Base-by-base conservation (phyloP, 2,113 vertebrate genomes). In the Agelaius tricolor region DNA sequence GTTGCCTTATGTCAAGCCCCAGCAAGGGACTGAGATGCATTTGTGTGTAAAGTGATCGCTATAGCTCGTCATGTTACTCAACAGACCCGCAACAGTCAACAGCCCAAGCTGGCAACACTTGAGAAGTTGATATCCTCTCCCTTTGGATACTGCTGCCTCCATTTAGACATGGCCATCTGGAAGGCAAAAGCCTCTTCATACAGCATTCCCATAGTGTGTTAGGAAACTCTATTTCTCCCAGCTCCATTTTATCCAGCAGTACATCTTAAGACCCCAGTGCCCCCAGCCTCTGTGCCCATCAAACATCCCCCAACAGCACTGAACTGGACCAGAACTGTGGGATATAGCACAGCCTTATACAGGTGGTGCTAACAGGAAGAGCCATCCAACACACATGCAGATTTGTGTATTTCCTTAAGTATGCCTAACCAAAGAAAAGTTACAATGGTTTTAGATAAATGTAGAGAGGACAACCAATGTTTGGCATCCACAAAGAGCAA, bases 301-400 rank as follows among this genome's bases (percentile, higher is more conserved):
- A 86, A 51, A 33, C 17, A 13, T 8, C 3, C 17, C 12, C 37
- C 16, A n/a, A 3, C 0, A 67, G 23, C 15, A 62, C 23, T 0
- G 0, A 62, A 54, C 39, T 62, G 46, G 21, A 17, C 62, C 51
- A 63, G 24, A 82, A 27, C 3, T 2, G 3, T 30, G 20, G 47
- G 63, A 44, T 67, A 24, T 1, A 33, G 10, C 43, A 31, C 4
- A 4, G 37, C 19, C 43, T 67, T 55, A 21, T 3, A 33, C 13
- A 85, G 44, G 43, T 11, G 12, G 30, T 27, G 13, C 33, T 28
- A 52, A 89, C 14, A 55, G 44, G 31, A 77, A 66, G n/a, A 77
- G 24, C 15, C 44, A 92, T 13, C 4, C 44, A 78, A 55, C 17
- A 28, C 14, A 82, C 8, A 4, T 31, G 10, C 61, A 85, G 49